phyloP scores from a whole-genome alignment of 1,140 invertebrate species.

The Drosophila quadrilineata region DNA sequence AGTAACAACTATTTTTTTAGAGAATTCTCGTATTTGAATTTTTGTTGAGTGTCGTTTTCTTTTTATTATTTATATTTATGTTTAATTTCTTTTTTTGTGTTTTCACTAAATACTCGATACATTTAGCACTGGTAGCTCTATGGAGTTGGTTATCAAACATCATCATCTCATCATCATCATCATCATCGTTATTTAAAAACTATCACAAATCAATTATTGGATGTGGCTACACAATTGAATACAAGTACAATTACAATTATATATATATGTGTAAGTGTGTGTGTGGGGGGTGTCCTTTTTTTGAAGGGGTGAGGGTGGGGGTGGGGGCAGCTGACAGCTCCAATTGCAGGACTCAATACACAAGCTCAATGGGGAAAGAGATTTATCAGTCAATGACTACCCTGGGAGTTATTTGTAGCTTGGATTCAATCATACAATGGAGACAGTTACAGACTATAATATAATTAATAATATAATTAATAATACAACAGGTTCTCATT shows the following conservation, averaged over 20 bases:
- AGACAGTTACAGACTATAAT: conserved; percentile 5
- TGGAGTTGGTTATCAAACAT: conserved; percentile 64
- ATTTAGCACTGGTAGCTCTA: conserved; percentile 18
- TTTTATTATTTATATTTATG: conserved; percentile 44
- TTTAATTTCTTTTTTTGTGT: conserved; percentile 18
- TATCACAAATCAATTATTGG: conserved; percentile 79
- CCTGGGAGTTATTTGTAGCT: background rate
- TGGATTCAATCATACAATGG: conserved; percentile 18
- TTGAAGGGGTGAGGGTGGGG: too few species aligned
- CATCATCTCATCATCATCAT: too few species aligned
- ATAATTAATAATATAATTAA: too few species aligned
- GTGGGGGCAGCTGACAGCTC: conserved; percentile 30
- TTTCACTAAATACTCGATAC: conserved; percentile 41
- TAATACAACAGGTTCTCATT: conserved; percentile 43
- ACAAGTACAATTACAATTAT: conserved; percentile 31
- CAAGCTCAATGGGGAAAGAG: background rate
- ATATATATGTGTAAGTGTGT: too few species aligned
- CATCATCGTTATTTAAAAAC: too few species aligned
- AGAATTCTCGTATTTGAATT: too few species aligned
- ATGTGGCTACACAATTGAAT: conserved; percentile 68
- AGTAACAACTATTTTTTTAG: too few species aligned
- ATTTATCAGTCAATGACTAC: conserved; percentile 18
- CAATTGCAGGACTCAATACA: conserved; percentile 11
- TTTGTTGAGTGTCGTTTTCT: too few species aligned
- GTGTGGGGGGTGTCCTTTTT: too few species aligned